Evolutionary conservation across 2,113 vertebrate species (phyloP).

Genomic region (Zapus hudsonius): DNA sequence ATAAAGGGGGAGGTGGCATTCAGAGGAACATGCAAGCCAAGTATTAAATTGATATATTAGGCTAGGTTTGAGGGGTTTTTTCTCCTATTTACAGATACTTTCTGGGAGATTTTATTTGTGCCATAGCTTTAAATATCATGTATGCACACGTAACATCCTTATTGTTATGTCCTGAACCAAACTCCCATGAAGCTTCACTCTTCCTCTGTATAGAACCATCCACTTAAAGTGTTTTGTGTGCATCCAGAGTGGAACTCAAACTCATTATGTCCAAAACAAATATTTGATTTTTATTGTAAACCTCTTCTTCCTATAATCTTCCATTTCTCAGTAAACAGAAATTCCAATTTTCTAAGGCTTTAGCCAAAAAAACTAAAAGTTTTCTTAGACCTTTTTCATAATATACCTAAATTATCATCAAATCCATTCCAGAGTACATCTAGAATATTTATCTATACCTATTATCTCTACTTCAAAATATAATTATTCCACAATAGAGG

Average conservation of each 20-base stretch:
- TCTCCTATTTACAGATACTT: not conserved
- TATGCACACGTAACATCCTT: not conserved
- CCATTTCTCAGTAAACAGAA: constrained; percentile 4
- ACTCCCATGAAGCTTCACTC: not conserved
- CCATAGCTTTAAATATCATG: not conserved
- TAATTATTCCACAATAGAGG: too few relatives aligned
- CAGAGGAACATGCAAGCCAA: too few relatives aligned
- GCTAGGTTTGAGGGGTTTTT: not conserved
- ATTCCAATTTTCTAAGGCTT: not conserved
- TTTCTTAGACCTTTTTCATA: not conserved
- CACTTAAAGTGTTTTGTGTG: too few relatives aligned
- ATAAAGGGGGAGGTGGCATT: too few relatives aligned
- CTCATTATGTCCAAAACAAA: not conserved
- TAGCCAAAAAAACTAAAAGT: not conserved
- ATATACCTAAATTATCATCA: not conserved
- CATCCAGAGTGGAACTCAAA: not conserved
- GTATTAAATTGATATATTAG: too few relatives aligned
- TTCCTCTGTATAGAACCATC: not conserved
- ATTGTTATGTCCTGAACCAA: not conserved
- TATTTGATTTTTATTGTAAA: not conserved
- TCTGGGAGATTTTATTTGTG: not conserved
- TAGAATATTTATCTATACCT: not conserved
- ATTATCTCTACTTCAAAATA: not conserved
- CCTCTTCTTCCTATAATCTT: not conserved
- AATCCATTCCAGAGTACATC: not conserved